These are phyloP conservation scores for Papilio gigon DNA, from an alignment of 2,888 invertebrate species.

Conservation along the genomic window DNA sequence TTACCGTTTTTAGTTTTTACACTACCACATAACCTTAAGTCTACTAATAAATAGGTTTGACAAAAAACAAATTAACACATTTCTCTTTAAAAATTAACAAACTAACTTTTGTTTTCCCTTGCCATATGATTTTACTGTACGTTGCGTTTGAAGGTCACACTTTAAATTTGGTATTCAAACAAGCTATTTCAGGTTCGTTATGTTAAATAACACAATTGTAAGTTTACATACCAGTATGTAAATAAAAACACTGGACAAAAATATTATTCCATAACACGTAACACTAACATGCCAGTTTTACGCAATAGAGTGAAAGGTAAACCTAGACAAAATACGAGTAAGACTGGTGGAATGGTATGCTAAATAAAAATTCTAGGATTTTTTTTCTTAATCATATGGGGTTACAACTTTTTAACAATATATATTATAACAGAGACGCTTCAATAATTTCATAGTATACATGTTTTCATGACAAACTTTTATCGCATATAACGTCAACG, in stretches of 20 bases:
- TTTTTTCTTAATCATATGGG: too few relatives aligned
- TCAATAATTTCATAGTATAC: too few relatives aligned
- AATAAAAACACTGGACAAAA: slow-evolving; percentile 12
- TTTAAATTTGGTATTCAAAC: slow-evolving; percentile 11
- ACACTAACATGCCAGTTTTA: background rate
- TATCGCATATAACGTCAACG: too few relatives aligned
- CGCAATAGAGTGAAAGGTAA: background rate
- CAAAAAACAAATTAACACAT: background rate
- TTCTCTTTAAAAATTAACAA: background rate
- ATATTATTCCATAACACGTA: background rate
- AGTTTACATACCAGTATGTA: background rate
- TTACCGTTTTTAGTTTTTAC: background rate
- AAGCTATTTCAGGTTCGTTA: slow-evolving; percentile 5
- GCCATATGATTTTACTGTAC: slow-evolving; percentile 8
- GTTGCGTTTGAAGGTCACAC: slow-evolving; percentile 1
- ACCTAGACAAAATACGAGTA: background rate
- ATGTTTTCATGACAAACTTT: too few relatives aligned
- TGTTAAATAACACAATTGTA: slow-evolving; percentile 13
- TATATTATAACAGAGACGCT: too few relatives aligned
- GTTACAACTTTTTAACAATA: too few relatives aligned
- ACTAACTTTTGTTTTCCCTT: background rate
- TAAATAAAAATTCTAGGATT: too few relatives aligned
- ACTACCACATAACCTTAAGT: background rate
- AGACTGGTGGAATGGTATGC: background rate
- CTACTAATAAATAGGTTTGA: background rate